phyloP scores from a whole-genome alignment of 2,888 invertebrate genomes.

The Orchesella flavescens region DNA sequence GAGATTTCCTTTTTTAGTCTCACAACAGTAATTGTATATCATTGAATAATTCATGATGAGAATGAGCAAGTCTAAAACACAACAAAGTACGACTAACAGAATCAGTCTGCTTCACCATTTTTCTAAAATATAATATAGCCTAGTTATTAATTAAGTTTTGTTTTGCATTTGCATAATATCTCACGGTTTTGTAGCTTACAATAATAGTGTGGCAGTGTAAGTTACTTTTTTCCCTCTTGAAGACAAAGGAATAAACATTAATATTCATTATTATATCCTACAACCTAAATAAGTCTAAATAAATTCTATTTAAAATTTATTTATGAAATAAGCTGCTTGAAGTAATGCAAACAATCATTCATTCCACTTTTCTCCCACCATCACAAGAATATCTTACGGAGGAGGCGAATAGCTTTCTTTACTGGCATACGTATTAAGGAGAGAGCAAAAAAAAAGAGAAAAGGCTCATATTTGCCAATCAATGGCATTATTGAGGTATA shows the following conservation, averaged over 20 bases:
- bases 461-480: too few species aligned
- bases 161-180: constrained; percentile 1
- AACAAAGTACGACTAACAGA: constrained; percentile 14
- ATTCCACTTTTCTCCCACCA: too few species aligned
- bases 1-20: neutral
- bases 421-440: too few species aligned
- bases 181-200: neutral
- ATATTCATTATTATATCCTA: neutral
- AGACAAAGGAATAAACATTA: neutral
- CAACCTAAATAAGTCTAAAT: neutral
- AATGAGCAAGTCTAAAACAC: neutral
- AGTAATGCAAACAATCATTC: too few species aligned
- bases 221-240: constrained; percentile 27
- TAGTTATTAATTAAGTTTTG: neutral
- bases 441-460: too few species aligned
- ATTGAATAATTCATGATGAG: neutral
- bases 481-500: too few species aligned
- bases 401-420: too few species aligned
- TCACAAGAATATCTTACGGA: too few species aligned
- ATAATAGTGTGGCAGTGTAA: constrained; percentile 58
- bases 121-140: neutral
- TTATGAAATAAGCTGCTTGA: neutral
- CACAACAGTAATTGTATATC: neutral
- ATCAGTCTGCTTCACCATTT: constrained; percentile 10
- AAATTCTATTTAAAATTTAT: neutral